Percentiles rank a stretch among this genome's conserved stretches.
These are phyloP conservation scores for Erebia ligea DNA, from an alignment of 2,888 invertebrate species.

Conservation along the genomic window DNA sequence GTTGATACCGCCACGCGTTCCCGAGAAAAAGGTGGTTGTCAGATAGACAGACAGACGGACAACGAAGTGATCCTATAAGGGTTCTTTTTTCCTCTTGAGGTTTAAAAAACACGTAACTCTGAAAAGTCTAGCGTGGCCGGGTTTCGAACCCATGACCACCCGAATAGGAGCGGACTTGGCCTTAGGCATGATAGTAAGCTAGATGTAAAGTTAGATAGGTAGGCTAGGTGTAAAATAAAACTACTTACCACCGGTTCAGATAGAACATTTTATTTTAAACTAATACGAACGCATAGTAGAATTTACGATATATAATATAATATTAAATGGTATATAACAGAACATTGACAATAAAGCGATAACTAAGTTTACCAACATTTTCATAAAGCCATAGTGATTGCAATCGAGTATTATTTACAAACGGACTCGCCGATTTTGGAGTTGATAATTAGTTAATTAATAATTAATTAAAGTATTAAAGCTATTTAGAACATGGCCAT, in stretches of 20 bases:
- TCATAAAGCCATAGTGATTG: slow-evolving; percentile 73
- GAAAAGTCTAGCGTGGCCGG: too few relatives aligned
- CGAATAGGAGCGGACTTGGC: too few relatives aligned
- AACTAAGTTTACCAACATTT: slow-evolving; percentile 76
- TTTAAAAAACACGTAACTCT: too few relatives aligned
- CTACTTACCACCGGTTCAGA: slow-evolving; percentile 52
- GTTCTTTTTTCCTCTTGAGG: too few relatives aligned
- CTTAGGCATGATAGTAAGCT: too few relatives aligned
- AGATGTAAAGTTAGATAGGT: background rate
- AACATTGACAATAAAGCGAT: slow-evolving; percentile 78
- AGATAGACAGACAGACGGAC: too few relatives aligned
- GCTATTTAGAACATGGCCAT: slow-evolving; percentile 76
- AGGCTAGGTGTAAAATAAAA: slow-evolving; percentile 41
- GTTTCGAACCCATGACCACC: too few relatives aligned
- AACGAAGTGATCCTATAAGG: too few relatives aligned
- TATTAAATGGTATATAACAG: slow-evolving; percentile 79
- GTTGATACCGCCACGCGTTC: too few relatives aligned
- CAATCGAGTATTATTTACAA: slow-evolving; percentile 61
- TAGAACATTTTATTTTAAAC: slow-evolving; percentile 81
- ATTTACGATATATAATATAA: slow-evolving; percentile 79
- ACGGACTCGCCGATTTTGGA: slow-evolving; percentile 56
- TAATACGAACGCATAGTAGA: slow-evolving; percentile 82
- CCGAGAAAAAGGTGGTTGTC: too few relatives aligned
- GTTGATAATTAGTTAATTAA: slow-evolving; percentile 53
- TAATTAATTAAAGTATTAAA: slow-evolving; percentile 63